Evolutionary conservation across 2,797 vertebrate species (phyloP), one percentile per base, ranked within the genome.

Genomic region (Macroramphosus scolopax): DNA sequence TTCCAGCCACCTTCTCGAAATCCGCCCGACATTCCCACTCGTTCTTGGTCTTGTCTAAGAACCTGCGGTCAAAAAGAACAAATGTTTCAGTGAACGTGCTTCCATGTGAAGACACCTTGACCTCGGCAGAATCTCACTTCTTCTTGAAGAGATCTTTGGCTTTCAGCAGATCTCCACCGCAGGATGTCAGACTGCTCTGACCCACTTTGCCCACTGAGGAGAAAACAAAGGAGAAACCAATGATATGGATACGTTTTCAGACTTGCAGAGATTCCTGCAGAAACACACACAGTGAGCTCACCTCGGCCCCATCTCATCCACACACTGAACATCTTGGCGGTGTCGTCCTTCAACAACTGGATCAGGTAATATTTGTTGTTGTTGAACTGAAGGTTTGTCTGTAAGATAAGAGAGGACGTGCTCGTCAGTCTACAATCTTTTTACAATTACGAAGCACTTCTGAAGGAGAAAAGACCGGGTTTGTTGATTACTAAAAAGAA

Each of bases 321-420:
- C 62, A 96, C 92, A 2, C 86, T 93, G 88, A 91, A 96, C 40
- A 37, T 57, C 41, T 74, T 88, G 13, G 78, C 63, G 42, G 12
- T 42, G 58, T 95, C 92, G 1, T 95, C 94, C 50, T 93, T 72
- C 64, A 96, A 67, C 30, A 96, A 82, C 75, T 96, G 94, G 60
- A 96, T 92, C 75, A 95, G 72, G 79, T 95, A 96, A 60, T 88
- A 96, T 64, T 96, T 96, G 76, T 96, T 96, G 85, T 95, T 95
- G 85, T 96, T 96, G 65, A 89, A 92, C 68, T 95, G 92, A 33
- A 96, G 84, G 60, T 95, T 95, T 29, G 94, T 96, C 94, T 96
- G 75, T 4, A 65, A 62, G 16, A 35, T 2, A 43, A 32, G 7
- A 54, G 18, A 22, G 5, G 35, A 16, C 5, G 6, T 1, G 7